Conservation (phyloP, 2,797 vertebrate species). For the Anisognathus igniventris region DNA sequence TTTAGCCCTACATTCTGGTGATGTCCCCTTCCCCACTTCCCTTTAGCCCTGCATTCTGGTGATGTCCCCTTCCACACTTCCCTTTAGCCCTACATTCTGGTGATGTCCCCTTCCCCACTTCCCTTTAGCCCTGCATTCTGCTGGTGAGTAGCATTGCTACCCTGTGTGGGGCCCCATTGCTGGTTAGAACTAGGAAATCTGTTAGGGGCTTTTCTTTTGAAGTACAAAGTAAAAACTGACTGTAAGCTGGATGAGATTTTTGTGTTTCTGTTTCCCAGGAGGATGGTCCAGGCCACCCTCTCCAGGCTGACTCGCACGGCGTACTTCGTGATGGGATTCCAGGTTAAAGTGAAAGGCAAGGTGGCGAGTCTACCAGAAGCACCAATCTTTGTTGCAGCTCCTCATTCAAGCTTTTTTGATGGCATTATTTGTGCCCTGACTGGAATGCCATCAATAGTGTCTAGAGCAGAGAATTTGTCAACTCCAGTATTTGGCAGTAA, state of each 20-base stretch:
- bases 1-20: too few species aligned
- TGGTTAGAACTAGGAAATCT: not conserved
- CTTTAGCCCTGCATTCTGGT: too few species aligned
- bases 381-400: constrained; percentile 89
- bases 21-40: not conserved
- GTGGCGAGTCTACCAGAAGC: constrained; percentile 79
- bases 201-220: not conserved
- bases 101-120: not conserved
- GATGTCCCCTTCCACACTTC: not conserved
- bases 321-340: constrained; percentile 89
- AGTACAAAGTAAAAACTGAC: not conserved
- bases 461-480: constrained; percentile 86
- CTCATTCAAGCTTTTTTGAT: constrained; percentile 95
- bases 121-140: not conserved
- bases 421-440: constrained; percentile 86
- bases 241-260: not conserved
- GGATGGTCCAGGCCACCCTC: constrained; percentile 68
- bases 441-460: constrained; percentile 89
- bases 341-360: constrained; percentile 86
- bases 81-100: not conserved
- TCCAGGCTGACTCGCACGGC: constrained; percentile 77
- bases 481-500: constrained; percentile 91
- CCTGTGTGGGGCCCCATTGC: not conserved
- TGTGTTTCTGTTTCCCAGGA: constrained; percentile 60
- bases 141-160: rapidly evolving